Base-by-base conservation (phyloP, 2,797 vertebrate species). In the Protosalanx chinensis region DNA sequence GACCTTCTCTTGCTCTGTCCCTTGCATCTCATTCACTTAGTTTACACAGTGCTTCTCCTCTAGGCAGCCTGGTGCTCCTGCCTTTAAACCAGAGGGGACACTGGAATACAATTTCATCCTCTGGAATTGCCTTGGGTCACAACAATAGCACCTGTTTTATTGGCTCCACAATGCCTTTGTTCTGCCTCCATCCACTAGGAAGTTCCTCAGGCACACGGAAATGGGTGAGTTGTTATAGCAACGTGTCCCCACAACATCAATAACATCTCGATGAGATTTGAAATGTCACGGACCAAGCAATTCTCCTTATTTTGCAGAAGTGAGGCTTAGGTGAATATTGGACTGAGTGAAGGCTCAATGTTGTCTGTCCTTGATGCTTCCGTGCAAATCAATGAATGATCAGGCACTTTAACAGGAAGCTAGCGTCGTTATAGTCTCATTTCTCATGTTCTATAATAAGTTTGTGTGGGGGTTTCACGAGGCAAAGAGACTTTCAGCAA, bases 341-440 rank as follows among this genome's bases (percentile, higher is more conserved):
- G 13, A 23, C 13, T 35, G 23, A 23, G 33, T 41, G 27, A 29
- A 46, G 70, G 29, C 35, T 57, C 67, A 72, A 33, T 67, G 41
- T 76, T 79, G 5, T 53, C 12, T 51, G 49, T 77, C 73, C 88
- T 77, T 69, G 73, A 20, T 51, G 49, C 49, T 73, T 72, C 41
- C 18, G 6, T 75, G 72, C 58, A 60, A 81, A 57, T 79, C 75
- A 72, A 51, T 71, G 59, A 70, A 53, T 57, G 37, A 78, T 84
- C 79, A n/a, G 30, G 23, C 3, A 75, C 81, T 82, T 33, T 79
- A 80, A 71, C 70, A 62, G 84, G 82, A 89, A 87, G 89, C 79
- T 62, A 76, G 73, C 65, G 75, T 80, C 85, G 75, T 75, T 76
- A 67, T 87, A 81, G 75, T 85, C 85, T 88, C 88, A 83, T 84